These are phyloP conservation scores for Pelodytes ibericus DNA, from an alignment of 2,797 vertebrate species.

Conservation along the genomic window DNA sequence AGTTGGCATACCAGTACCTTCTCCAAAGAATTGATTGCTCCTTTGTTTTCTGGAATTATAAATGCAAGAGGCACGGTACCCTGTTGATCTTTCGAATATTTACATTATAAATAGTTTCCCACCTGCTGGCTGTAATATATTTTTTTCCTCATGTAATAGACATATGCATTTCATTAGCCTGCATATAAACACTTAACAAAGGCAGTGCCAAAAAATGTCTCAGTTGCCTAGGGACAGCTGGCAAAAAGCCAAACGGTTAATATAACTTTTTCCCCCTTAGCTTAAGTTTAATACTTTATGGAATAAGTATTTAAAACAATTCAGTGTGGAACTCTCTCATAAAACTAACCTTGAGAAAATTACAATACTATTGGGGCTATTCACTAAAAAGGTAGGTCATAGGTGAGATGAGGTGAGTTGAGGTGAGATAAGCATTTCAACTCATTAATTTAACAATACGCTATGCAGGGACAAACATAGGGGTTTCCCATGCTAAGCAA, in stretches of 20 bases:
- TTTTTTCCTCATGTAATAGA: neutral
- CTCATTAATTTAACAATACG: no score
- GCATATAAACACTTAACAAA: conserved; percentile 11
- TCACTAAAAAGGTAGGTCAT: no score
- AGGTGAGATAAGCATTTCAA: no score
- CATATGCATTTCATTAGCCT: conserved; percentile 28
- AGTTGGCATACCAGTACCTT: conserved; percentile 24
- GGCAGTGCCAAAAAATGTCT: neutral
- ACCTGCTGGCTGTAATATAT: conserved; percentile 55
- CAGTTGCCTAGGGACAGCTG: neutral
- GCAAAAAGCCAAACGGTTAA: neutral
- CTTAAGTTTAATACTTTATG: no score
- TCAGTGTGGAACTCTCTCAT: no score
- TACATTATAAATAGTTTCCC: conserved; percentile 61
- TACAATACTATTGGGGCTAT: no score
- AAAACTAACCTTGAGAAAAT: no score
- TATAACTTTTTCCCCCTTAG: neutral
- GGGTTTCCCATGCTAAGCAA: no score
- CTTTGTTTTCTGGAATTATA: conserved; percentile 49
- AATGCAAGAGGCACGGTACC: conserved; percentile 50
- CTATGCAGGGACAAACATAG: no score
- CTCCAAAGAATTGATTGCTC: conserved; percentile 51
- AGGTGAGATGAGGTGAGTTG: no score
- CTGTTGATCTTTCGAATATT: conserved; percentile 61
- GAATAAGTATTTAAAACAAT: no score